Conservation (phyloP, 2,797 vertebrate species). For the Myripristis jacobus region DNA sequence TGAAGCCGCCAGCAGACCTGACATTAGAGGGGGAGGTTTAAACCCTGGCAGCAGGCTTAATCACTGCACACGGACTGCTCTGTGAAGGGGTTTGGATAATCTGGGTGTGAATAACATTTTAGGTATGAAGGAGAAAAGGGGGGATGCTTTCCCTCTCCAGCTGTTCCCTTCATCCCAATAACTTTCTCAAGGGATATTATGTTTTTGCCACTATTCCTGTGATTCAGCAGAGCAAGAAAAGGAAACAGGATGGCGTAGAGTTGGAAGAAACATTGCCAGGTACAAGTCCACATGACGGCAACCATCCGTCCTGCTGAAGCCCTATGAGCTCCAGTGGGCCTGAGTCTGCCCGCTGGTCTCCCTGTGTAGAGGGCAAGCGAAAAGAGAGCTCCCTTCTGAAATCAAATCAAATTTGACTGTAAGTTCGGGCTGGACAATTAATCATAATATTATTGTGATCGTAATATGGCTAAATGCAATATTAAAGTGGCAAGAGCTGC, state of each 20-base stretch:
- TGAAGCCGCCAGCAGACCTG: conserved; percentile 31
- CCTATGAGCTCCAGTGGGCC: too few species aligned
- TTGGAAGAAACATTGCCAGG: conserved; percentile 7
- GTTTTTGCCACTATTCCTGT: not conserved
- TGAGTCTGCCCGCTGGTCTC: too few species aligned
- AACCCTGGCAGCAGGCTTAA: conserved; percentile 47
- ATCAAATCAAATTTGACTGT: too few species aligned
- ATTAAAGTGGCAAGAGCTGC: too few species aligned
- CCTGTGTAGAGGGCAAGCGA: not conserved
- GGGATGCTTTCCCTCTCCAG: not conserved
- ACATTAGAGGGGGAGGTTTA: conserved; percentile 29
- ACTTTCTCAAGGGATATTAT: not conserved
- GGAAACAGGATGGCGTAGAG: not conserved
- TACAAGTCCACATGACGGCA: conserved; percentile 19
- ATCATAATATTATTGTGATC: too few species aligned
- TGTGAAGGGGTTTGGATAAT: conserved; percentile 56
- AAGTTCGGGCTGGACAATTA: too few species aligned
- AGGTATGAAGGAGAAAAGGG: conserved; percentile 13
- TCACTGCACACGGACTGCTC: conserved; percentile 47
- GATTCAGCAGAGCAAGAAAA: conserved; percentile 1
- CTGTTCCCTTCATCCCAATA: not conserved
- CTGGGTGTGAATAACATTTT: conserved; percentile 51
- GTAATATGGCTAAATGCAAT: too few species aligned
- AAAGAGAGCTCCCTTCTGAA: not conserved
- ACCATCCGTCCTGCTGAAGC: too few species aligned